A percentile compares a stretch with the other conserved stretches of the same genome.
Conservation (phyloP, 2,888 invertebrate genomes). For the Calameuta idolon region DNA sequence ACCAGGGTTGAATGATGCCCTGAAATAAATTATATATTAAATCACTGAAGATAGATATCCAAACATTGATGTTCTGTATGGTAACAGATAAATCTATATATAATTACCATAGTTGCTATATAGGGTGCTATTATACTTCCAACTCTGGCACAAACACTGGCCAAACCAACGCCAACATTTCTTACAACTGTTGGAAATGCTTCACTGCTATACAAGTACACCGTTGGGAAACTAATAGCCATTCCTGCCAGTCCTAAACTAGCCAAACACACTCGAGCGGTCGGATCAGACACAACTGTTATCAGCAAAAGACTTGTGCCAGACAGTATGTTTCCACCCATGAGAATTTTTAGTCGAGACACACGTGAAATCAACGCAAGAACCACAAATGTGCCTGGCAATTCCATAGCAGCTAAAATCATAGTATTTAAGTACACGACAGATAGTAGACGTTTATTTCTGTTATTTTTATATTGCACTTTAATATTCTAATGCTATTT, state of each 20-base stretch:
- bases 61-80: not conserved
- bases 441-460: not conserved
- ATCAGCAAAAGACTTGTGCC: constrained; percentile 52
- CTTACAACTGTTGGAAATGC: constrained; percentile 91
- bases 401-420: constrained; percentile 55
- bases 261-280: constrained; percentile 74
- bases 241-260: constrained; percentile 84
- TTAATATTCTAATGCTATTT: not conserved
- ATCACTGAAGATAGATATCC: not conserved
- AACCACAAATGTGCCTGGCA: constrained; percentile 58
- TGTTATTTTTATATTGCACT: not conserved
- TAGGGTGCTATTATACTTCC: constrained; percentile 91
- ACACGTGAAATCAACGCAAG: constrained; percentile 57
- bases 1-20: constrained; percentile 50
- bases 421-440: not conserved
- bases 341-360: constrained; percentile 59
- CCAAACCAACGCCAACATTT: constrained; percentile 86
- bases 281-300: constrained; percentile 40
- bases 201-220: constrained; percentile 90
- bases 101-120: constrained; percentile 74
- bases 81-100: not conserved
- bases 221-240: constrained; percentile 86
- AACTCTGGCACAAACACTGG: constrained; percentile 85
- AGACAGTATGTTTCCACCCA: constrained; percentile 54
- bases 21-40: constrained; percentile 27